Conservation (phyloP, 2,888 invertebrate genomes). For the Scaptomyza flava region DNA sequence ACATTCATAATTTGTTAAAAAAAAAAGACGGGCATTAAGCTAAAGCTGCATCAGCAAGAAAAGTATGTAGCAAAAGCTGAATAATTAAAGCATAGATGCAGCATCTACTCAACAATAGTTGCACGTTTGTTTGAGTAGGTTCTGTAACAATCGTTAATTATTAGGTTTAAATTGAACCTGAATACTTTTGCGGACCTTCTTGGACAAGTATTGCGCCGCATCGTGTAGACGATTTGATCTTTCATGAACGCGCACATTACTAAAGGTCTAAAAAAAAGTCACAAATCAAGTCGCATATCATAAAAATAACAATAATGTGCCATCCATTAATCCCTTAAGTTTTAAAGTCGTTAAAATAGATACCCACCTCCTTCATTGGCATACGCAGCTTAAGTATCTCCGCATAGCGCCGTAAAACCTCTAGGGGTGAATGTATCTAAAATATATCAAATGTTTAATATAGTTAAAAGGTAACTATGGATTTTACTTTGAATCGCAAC, state of each 20-base stretch:
- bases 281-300: constrained; percentile 11
- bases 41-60: not conserved
- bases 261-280: constrained; percentile 68
- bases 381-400: constrained; percentile 96
- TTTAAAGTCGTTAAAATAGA: not conserved
- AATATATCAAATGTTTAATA: constrained; percentile 42
- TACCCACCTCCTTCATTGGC: constrained; percentile 94
- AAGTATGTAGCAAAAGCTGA: constrained; percentile 18
- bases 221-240: constrained; percentile 88
- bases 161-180: constrained; percentile 34
- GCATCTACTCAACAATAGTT: constrained; percentile 22
- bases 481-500: not conserved
- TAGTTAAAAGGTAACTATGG: not conserved
- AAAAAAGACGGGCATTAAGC: too few relatives aligned
- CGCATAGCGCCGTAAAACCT: constrained; percentile 93
- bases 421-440: constrained; percentile 93
- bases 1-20: too few relatives aligned
- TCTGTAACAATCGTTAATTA: constrained; percentile 49
- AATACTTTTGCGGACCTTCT: constrained; percentile 86
- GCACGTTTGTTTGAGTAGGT: constrained; percentile 16
- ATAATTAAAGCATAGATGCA: not conserved
- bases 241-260: constrained; percentile 83
- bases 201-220: constrained; percentile 88
- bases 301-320: constrained; percentile 1
- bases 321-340: not conserved